Base-by-base conservation (phyloP, 2,888 invertebrate species). In the Tanytarsus gracilentus region DNA sequence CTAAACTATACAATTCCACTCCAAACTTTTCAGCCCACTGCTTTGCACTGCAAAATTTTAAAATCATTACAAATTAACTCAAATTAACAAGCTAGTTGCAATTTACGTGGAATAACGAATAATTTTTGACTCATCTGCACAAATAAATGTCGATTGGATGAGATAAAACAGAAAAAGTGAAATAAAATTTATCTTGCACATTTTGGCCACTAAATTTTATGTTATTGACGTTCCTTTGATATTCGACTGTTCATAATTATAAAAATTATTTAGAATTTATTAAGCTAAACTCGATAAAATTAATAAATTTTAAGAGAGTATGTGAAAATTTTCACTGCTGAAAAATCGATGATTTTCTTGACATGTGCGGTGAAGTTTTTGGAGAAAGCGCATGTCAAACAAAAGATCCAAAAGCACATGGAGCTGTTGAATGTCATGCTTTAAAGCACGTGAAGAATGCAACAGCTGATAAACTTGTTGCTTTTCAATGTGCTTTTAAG, bases 11-110 rank as follows among this genome's bases (percentile, higher is more conserved):
- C 65, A 90, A 73, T 72, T 89, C 88, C 68, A 83, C 83, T 55
- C 88, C 87, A 64, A 88, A 77, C 73, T 87, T 87, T 71, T 86
- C 82, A 26, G 88, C 88, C 89, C 89, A 89, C 69, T 82, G 80
- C 73, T 85, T 83, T 60, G 86, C 88, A 66, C 88, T 88, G 67
- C 63, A 39, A 40, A 33, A 11, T 4, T 9, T 18, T 3, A 48
- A 26, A 21, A 44, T 14, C 26, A n/a, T 53, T 14, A 8, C 8
- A 5, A 11, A 29, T 51, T 11, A 1, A 9, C 4, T 18, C 18
- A 14, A 4, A 1, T 1, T 51, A 48, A 21, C 3, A 7, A 9
- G 2, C 21, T 6, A 14, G 5, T 27, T 9, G 11, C 5, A 18
- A n/a, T n/a, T 58, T 58, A 58, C 58, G 58, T 48, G n/a, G 39